These are phyloP conservation scores for Rhea americana DNA, from an alignment of 2,113 vertebrate species.

Conservation along the genomic window DNA sequence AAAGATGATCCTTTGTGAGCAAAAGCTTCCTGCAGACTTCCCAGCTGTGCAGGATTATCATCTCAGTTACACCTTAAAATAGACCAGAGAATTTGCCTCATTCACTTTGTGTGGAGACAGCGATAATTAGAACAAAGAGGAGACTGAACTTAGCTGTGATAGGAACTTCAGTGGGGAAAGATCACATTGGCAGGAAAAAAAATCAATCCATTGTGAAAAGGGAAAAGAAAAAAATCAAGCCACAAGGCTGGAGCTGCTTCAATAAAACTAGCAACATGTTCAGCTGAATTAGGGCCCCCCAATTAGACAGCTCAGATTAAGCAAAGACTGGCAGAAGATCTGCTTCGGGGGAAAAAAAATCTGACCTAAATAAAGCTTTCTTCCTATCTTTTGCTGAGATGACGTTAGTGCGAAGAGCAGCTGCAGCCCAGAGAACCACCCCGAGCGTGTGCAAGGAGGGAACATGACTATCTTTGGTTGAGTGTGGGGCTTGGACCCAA, in stretches of 20 bases:
- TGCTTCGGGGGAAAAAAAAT: background rate
- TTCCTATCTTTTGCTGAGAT: background rate
- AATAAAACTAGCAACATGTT: background rate
- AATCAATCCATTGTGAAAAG: constrained; percentile 46
- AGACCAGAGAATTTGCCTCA: constrained; percentile 22
- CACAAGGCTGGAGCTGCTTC: background rate
- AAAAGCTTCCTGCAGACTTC: constrained; percentile 25
- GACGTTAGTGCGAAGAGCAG: background rate
- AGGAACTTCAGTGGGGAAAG: constrained; percentile 28
- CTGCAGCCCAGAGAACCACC: background rate
- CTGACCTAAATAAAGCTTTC: constrained; percentile 46
- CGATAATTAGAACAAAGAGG: constrained; percentile 59
- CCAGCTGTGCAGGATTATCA: constrained; percentile 36
- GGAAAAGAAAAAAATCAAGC: background rate
- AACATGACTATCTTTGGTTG: background rate
- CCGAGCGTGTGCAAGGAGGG: background rate
- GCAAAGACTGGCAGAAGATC: background rate
- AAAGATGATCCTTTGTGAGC: constrained; percentile 4
- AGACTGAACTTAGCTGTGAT: constrained; percentile 13
- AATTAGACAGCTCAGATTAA: constrained; percentile 40
- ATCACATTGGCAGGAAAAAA: constrained; percentile 17
- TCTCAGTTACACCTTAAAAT: constrained; percentile 55
- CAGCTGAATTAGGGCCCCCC: background rate
- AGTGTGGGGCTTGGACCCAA: background rate
- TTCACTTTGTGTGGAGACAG: constrained; percentile 13